Conservation (phyloP, 2,113 vertebrate species). For the Numenius arquata region DNA sequence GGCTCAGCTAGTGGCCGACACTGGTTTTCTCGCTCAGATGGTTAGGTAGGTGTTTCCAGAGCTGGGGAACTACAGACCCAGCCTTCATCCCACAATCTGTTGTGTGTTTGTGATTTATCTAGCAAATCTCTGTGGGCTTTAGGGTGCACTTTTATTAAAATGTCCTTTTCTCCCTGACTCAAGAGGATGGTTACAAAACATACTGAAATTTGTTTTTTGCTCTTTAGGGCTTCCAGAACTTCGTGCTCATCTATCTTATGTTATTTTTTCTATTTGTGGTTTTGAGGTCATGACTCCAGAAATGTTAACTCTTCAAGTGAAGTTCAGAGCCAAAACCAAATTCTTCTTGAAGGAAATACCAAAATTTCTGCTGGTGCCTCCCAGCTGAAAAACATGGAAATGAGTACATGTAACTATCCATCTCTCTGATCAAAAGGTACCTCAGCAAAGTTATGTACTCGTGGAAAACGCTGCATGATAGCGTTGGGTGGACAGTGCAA, state of each 20-base stretch:
- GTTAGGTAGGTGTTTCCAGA: neutral
- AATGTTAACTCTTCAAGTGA: slow-evolving; percentile 39
- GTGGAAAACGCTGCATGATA: slow-evolving; percentile 12
- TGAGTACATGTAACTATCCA: neutral
- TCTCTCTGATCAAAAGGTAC: neutral
- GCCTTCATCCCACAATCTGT: neutral
- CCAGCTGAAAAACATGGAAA: neutral
- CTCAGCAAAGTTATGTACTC: neutral
- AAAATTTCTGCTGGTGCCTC: neutral
- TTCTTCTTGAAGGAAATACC: neutral
- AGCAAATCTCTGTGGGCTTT: neutral
- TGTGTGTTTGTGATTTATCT: neutral
- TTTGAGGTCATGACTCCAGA: slow-evolving; percentile 43
- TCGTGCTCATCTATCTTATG: neutral
- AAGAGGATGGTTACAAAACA: slow-evolving; percentile 27
- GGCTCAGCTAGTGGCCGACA: neutral
- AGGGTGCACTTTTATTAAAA: slow-evolving; percentile 14
- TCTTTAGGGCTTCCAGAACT: slow-evolving; percentile 35
- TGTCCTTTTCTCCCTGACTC: neutral
- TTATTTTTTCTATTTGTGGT: slow-evolving; percentile 63
- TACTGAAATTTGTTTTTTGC: slow-evolving; percentile 44
- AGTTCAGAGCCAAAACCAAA: slow-evolving; percentile 27
- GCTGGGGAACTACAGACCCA: neutral
- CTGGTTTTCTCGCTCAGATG: neutral
- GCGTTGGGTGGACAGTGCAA: neutral